Conservation (phyloP, 2,797 vertebrate genomes). For the Falco berigora region DNA sequence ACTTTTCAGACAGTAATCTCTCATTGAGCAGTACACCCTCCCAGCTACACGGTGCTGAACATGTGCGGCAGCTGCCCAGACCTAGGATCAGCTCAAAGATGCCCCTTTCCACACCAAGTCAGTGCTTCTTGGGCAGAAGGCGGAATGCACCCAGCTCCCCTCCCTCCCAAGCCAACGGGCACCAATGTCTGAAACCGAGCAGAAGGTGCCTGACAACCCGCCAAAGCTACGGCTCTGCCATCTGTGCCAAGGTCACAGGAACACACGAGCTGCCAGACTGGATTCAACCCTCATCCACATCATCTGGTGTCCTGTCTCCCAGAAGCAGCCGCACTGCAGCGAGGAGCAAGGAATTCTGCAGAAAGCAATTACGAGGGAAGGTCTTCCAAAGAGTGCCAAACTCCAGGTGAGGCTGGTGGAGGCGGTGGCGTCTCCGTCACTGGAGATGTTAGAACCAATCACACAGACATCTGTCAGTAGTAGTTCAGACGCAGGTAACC, state of each 20-base stretch:
- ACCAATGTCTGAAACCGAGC: neutral
- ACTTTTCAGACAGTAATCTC: neutral
- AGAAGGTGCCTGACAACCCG: neutral
- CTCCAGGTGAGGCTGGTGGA: neutral
- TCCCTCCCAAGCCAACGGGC: neutral
- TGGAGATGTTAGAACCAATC: accelerated
- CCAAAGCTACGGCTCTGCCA: neutral
- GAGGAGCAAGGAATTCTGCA: accelerated
- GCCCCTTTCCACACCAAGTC: accelerated
- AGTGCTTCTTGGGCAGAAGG: accelerated
- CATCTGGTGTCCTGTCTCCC: neutral
- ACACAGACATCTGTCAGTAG: neutral
- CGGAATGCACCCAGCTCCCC: neutral
- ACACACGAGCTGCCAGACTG: neutral
- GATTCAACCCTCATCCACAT: neutral
- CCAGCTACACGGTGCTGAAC: accelerated
- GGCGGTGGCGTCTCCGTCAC: neutral
- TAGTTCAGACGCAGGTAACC: neutral
- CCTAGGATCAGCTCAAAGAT: neutral
- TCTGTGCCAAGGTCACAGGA: constrained; percentile 28
- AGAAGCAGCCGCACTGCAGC: neutral
- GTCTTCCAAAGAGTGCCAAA: neutral
- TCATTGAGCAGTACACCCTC: accelerated
- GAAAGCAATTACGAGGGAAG: neutral
- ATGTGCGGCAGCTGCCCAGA: accelerated